Percentiles rank a stretch among this genome's conserved stretches.
phyloP scores from a whole-genome alignment of 2,888 invertebrate genomes.

The Aspidiotus rigidus region DNA sequence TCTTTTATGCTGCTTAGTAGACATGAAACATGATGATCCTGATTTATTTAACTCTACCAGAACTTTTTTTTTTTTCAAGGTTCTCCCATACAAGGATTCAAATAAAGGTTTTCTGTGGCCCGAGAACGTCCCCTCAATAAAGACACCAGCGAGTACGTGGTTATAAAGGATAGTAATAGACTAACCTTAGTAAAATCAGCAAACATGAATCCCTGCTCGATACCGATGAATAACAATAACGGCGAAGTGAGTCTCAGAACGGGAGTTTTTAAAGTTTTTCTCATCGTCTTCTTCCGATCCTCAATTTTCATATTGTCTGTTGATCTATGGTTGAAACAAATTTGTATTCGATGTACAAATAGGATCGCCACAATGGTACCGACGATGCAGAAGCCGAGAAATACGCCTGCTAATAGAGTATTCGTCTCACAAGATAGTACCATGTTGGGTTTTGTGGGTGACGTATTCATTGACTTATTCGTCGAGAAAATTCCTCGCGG shows the following conservation, averaged over 20 bases:
- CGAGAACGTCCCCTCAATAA: no score
- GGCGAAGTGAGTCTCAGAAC: conserved; percentile 62
- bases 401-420: conserved; percentile 44
- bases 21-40: no score
- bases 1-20: no score
- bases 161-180: background rate
- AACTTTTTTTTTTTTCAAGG: no score
- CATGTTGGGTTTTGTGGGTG: conserved; percentile 35
- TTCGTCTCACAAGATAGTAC: conserved; percentile 41
- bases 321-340: conserved; percentile 49
- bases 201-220: conserved; percentile 76
- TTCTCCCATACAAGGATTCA: no score
- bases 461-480: conserved; percentile 26
- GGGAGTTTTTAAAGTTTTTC: conserved; percentile 52
- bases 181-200: conserved; percentile 69
- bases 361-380: conserved; percentile 45
- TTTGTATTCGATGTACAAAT: conserved; percentile 49
- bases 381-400: conserved; percentile 45
- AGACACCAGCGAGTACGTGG: no score
- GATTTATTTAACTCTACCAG: no score
- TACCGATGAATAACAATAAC: conserved; percentile 68
- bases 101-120: no score
- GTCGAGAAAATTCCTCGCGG: conserved; percentile 41
- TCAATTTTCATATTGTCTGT: conserved; percentile 36
- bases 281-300: conserved; percentile 44